These are phyloP conservation scores for Entomyzon cyanotis DNA, from an alignment of 2,113 vertebrate species.

Conservation along the genomic window DNA sequence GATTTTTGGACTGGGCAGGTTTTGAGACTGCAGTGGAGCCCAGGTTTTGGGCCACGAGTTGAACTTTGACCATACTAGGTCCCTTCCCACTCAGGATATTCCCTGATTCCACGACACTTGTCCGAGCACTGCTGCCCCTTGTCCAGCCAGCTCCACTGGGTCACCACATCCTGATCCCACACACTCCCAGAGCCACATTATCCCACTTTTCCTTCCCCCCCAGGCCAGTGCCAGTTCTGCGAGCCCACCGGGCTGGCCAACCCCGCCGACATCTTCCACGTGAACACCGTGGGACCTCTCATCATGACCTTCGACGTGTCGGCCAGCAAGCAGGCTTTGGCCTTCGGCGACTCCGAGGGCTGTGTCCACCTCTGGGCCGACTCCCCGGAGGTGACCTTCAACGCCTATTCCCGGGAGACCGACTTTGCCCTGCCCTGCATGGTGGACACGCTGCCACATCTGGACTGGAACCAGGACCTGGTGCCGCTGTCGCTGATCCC, in stretches of 20 bases:
- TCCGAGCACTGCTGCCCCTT: accelerated
- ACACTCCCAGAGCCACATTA: accelerated
- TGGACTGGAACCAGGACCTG: conserved; percentile 97
- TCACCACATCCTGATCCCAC: accelerated
- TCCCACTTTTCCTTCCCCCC: neutral
- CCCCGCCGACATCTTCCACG: conserved; percentile 92
- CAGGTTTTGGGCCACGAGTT: neutral
- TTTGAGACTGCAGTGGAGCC: neutral
- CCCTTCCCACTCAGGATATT: neutral
- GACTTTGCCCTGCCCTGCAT: conserved; percentile 93
- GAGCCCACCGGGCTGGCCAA: conserved; percentile 95
- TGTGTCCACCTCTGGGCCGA: conserved; percentile 96
- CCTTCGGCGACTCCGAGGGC: conserved; percentile 94
- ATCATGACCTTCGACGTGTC: conserved; percentile 97
- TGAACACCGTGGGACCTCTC: conserved; percentile 93
- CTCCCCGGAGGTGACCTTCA: conserved; percentile 89
- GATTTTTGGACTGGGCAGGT: neutral
- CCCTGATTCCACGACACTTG: accelerated
- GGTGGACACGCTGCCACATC: conserved; percentile 89
- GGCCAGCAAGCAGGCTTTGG: conserved; percentile 92
- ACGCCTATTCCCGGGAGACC: conserved; percentile 92
- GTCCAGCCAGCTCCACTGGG: accelerated
- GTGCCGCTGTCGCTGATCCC: conserved; percentile 93
- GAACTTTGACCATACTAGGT: neutral
- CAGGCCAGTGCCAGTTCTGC: conserved; percentile 98